phyloP scores from a whole-genome alignment of 1,140 invertebrate species.

The Prorops nasuta region DNA sequence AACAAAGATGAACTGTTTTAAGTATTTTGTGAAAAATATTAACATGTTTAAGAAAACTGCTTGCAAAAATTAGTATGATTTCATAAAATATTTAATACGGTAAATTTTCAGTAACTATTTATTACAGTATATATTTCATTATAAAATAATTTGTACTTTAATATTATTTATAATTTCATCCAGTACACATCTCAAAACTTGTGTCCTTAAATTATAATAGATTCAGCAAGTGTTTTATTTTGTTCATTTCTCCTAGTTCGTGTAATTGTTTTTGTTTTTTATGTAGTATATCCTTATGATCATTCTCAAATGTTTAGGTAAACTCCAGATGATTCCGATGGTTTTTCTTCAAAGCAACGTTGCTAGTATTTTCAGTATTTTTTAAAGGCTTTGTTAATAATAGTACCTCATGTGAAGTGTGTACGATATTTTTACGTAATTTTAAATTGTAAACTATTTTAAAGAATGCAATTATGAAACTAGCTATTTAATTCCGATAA shows the following conservation, averaged over 20 bases:
- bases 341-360: conserved; percentile 17
- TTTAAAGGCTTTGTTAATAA: not conserved
- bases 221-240: conserved; percentile 16
- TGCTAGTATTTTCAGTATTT: not conserved
- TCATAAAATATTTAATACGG: no score
- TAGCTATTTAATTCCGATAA: no score
- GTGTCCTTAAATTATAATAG: conserved; percentile 27
- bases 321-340: conserved; percentile 39
- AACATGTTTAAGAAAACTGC: no score
- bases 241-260: conserved; percentile 20
- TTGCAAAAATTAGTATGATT: no score
- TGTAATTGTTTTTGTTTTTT: conserved; percentile 20
- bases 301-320: conserved; percentile 23
- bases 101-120: no score
- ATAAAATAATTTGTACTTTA: not conserved
- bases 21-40: no score
- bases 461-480: no score
- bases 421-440: no score
- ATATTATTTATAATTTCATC: conserved; percentile 29
- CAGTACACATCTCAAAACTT: conserved; percentile 41
- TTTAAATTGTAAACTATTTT: no score
- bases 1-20: no score
- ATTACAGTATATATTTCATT: no score
- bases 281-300: conserved; percentile 19
- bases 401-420: no score